Base-by-base conservation (phyloP, 2,797 vertebrate species). In the Gobio occitaniae region DNA sequence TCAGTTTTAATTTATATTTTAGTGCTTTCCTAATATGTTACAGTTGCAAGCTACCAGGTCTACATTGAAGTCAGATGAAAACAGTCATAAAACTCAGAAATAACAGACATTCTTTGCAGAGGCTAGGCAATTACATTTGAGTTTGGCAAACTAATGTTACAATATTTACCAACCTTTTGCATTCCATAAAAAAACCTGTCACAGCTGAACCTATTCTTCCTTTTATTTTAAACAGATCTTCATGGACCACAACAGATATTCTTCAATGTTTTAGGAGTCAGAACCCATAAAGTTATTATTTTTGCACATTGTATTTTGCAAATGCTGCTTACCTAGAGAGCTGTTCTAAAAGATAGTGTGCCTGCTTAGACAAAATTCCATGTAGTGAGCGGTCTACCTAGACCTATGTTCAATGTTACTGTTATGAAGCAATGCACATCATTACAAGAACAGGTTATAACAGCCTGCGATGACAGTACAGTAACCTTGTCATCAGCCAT, bases 161-260 rank as follows among this genome's bases (percentile, higher is more conserved):
- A 29, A 78, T 44, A 36, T 79, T 79, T 9, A 50, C 59, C 77
- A 66, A 66, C 17, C 38, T 25, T 78, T 41, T 61, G 36, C 54
- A 78, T 41, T 9, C n/a, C 6, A 63, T 3, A 77, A 25, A 56
- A 56, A 52, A n/a, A 25, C 1, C 25, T 17, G 13, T 63, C 38
- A 78, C 56, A 29, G 38, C 10, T 47, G 4, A 78, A 78, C n/a
- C 13, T 10, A 9, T 78, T 25, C 1, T 61, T 59, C 2, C 1
- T 59, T 59, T 59, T 65, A 63, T 29, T 32, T 29, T 19, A 9
- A n/a, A 47, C 56, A 78, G 4, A 2, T 48, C 59, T 65, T 32
- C 3, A 63, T 32, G 15, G 7, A 63, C 38, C 10, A 63, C 76
- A 47, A 6, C 38, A 59, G n/a, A 29, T 48, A 5, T 48, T 78